Evolutionary conservation across 1,140 invertebrate genomes (phyloP).

Genomic region (Pissodes strobi): DNA sequence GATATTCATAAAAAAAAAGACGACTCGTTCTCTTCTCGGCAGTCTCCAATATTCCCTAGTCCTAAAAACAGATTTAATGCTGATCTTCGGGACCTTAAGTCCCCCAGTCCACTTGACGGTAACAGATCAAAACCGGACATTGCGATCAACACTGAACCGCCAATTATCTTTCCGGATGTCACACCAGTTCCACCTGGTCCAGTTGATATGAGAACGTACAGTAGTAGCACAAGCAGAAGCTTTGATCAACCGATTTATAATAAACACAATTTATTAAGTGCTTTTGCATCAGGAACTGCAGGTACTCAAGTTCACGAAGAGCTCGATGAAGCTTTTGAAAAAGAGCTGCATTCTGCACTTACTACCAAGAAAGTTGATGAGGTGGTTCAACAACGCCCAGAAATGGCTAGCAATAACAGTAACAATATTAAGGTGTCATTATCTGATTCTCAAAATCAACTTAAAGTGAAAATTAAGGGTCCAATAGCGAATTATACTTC

Average conservation of each 20-base stretch:
- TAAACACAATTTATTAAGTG: slow-evolving; percentile 65
- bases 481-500: slow-evolving; percentile 79
- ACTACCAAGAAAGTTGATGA: slow-evolving; percentile 60
- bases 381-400: slow-evolving; percentile 55
- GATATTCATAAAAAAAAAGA: slow-evolving; percentile 70
- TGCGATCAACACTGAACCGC: slow-evolving; percentile 40
- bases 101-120: slow-evolving; percentile 51
- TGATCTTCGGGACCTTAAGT: slow-evolving; percentile 55
- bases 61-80: slow-evolving; percentile 53
- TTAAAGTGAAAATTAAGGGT: slow-evolving; percentile 90
- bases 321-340: slow-evolving; percentile 79
- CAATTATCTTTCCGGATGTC: slow-evolving; percentile 62
- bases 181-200: slow-evolving; percentile 78
- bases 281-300: slow-evolving; percentile 66
- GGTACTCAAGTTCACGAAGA: slow-evolving; percentile 69
- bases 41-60: slow-evolving; percentile 62
- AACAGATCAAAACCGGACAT: slow-evolving; percentile 39
- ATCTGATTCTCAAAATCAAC: slow-evolving; percentile 77
- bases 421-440: slow-evolving; percentile 68
- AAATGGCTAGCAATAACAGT: slow-evolving; percentile 55
- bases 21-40: slow-evolving; percentile 61
- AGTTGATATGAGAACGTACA: slow-evolving; percentile 86
- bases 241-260: slow-evolving; percentile 61
- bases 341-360: slow-evolving; percentile 71
- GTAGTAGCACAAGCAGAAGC: slow-evolving; percentile 60